Conservation (phyloP, 2,888 invertebrate genomes). For the Cataglyphis albicans region DNA sequence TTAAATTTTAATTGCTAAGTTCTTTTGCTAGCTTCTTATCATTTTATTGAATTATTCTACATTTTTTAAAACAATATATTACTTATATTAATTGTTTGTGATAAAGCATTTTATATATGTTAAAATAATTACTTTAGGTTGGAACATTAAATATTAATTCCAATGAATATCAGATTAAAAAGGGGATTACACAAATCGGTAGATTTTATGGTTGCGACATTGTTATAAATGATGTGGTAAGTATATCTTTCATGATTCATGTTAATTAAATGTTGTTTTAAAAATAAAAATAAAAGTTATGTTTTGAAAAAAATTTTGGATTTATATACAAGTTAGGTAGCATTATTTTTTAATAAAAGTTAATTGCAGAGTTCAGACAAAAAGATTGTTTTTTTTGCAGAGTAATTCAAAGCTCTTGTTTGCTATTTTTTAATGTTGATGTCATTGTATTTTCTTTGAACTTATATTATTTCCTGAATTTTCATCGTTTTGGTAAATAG, state of each 20-base stretch:
- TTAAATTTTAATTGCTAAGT: not conserved
- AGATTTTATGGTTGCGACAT: slow-evolving; percentile 4
- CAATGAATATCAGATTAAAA: slow-evolving; percentile 5
- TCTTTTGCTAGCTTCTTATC: not conserved
- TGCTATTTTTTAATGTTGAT: not conserved
- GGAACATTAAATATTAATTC: slow-evolving; percentile 24
- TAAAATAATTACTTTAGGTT: slow-evolving; percentile 25
- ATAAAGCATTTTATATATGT: not conserved
- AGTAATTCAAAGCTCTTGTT: slow-evolving; percentile 31
- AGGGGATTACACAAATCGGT: slow-evolving; percentile 20
- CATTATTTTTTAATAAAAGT: not conserved
- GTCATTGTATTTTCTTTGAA: slow-evolving; percentile 88
- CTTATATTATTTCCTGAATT: slow-evolving; percentile 72
- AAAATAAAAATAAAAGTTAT: not conserved
- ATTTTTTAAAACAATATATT: not conserved
- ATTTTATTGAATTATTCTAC: not conserved
- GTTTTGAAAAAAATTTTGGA: not conserved
- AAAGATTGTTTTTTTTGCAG: not conserved
- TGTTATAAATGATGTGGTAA: slow-evolving; percentile 4
- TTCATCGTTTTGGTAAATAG: too few relatives aligned
- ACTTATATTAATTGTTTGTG: not conserved
- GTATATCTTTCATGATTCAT: not conserved
- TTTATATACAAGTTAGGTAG: not conserved
- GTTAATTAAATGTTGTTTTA: not conserved
- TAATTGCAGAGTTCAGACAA: not conserved